Base-by-base conservation (phyloP, 2,888 invertebrate species). In the Meteorus colon region DNA sequence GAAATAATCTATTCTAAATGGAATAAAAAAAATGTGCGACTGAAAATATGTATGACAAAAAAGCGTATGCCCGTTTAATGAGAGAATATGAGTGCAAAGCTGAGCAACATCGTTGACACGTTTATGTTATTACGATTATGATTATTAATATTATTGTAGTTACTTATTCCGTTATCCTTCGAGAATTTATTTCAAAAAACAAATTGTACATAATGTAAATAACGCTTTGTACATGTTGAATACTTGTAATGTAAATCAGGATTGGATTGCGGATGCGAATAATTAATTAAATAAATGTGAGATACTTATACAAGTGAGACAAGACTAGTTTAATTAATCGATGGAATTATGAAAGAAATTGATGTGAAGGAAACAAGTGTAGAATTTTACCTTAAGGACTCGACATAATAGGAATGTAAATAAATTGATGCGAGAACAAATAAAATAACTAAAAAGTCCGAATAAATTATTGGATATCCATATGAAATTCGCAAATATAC, bases 211-310 rank as follows among this genome's bases (percentile, higher is more conserved):
- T 91, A 91, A 87, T 91, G 91, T 91, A 91, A 84, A 90, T 91
- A 91, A 86, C 89, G 91, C 91, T 91, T 91, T 91, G 91, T 91
- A 91, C 90, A 91, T 91, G 91, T 91, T 91, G 90, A 91, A 90
- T 89, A 90, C 89, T 90, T 90, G 87, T 89, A 89, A 86, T 83
- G 87, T 86, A 87, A 86, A 84, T 84, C 83, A 80, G 81, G 78
- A 79, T 77, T 66, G 78, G 63, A 74, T 79, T 77, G 63, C 12
- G 34, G 77, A 80, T 74, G 73, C 77, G 76, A 71, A 71, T 75
- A 75, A 75, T 48, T 79, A 81, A 80, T 77, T 77, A 71, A 81
- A 77, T 80, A 78, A 80, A 81, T 81, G 81, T 81, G 80, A 78
- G 80, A 81, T 80, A 80, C 79, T 78, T 78, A 80, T 76, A 77